A percentile compares a stretch with the other conserved stretches of the same genome.
These are phyloP conservation scores for Eriocheir sinensis DNA, from an alignment of 1,140 invertebrate genomes.

Conservation along the genomic window DNA sequence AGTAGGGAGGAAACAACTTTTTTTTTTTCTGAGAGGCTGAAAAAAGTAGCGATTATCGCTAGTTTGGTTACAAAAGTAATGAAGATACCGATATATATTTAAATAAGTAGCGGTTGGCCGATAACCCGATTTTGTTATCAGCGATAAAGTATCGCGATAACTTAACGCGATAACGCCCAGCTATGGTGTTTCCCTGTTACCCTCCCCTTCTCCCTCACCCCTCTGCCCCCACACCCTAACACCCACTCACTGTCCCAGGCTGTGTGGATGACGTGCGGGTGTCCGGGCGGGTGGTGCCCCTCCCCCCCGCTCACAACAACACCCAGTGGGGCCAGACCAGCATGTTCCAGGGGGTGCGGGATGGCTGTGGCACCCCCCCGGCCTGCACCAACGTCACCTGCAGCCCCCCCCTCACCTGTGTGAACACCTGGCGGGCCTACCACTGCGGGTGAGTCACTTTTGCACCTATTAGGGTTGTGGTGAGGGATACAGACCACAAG, in stretches of 20 bases:
- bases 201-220: not conserved
- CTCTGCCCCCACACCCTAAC: not conserved
- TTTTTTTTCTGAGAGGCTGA: too few relatives aligned
- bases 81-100: not conserved
- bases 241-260: not conserved
- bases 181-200: not conserved
- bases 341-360: constrained; percentile 33
- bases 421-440: constrained; percentile 51
- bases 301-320: constrained; percentile 18
- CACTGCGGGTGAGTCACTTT: constrained; percentile 36
- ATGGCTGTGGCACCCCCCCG: constrained; percentile 24
- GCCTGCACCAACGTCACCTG: constrained; percentile 53
- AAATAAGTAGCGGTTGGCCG: too few relatives aligned
- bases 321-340: not conserved
- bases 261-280: constrained; percentile 10
- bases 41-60: too few relatives aligned
- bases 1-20: too few relatives aligned
- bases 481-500: not conserved
- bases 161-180: too few relatives aligned
- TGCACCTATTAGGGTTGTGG: not conserved
- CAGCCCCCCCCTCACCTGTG: constrained; percentile 37
- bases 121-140: too few relatives aligned
- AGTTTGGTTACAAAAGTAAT: too few relatives aligned
- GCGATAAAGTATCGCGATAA: too few relatives aligned
- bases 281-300: not conserved